Base-by-base conservation (phyloP, 2,113 vertebrate genomes). In the Mormyrus iriodes region DNA sequence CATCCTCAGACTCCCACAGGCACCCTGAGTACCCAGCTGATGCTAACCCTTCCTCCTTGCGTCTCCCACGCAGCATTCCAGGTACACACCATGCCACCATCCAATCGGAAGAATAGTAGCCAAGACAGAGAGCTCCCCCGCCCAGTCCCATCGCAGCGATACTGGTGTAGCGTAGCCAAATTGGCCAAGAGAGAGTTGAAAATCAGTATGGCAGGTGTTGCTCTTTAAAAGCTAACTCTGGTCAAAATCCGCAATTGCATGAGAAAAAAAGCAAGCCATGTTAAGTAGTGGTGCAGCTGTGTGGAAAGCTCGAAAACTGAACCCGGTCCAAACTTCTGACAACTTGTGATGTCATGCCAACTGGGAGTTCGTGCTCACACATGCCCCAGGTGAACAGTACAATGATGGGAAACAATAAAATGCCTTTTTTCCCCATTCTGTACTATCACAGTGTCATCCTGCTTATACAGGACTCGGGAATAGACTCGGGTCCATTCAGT, bases 11-110 rank as follows among this genome's bases (percentile, higher is more conserved):
- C n/a, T n/a, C n/a, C n/a, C n/a, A n/a, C n/a, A n/a, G n/a, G n/a
- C 98, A 97, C 61, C 73, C 73, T 0, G 98, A 99, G 85, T 98
- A 98, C 92, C 97, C 98, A 6, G 99, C 98, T 73, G 97, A 99
- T 89, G 92, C 96, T 90, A 99, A 99, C 92, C 96, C 97, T 79
- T 94, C 96, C 0, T 99, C 97, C 88, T 99, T 97, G 61, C 95
- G 17, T 7, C 42, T 99, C 98, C 89, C 98, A 99, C 92, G 98
- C 98, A 42, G 98, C 99, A 84, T 98, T 99, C 93, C 98, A 99
- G 97, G 98, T 99, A 96, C 93, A 84, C 13, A 55, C 39, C 2
- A 61, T 19, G 53, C 86, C 87, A 61, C 31, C 85, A 61, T 85
- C 52, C 53, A 65, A 49, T 69, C 31, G 3, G 42, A 44, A 65